Conservation (phyloP, 2,797 vertebrate genomes). For the Somateria mollissima region DNA sequence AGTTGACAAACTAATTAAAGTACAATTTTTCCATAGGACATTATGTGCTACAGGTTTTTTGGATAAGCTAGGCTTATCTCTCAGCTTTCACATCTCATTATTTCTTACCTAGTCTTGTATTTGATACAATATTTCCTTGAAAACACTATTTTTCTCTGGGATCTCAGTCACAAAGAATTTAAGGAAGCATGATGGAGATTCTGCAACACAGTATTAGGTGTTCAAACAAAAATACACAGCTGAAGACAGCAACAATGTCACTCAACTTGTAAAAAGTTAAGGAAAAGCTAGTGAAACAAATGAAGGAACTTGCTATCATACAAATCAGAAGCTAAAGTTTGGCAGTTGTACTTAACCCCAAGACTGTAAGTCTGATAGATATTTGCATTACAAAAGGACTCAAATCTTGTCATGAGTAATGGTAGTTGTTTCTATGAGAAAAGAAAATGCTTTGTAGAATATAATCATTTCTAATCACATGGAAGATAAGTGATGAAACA, state of each 20-base stretch:
- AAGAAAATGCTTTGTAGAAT: conserved; percentile 6
- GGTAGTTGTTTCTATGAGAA: not conserved
- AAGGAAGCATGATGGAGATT: not conserved
- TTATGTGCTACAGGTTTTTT: not conserved
- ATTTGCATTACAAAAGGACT: conserved; percentile 21
- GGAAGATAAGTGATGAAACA: conserved; percentile 47
- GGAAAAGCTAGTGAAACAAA: not conserved
- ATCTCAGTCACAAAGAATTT: not conserved
- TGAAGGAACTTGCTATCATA: not conserved
- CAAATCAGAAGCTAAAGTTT: not conserved
- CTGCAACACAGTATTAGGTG: not conserved
- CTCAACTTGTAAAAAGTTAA: not conserved
- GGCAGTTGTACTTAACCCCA: not conserved
- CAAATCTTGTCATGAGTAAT: not conserved
- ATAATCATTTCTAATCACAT: conserved; percentile 6
- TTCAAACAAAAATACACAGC: not conserved
- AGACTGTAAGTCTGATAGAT: not conserved
- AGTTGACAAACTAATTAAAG: not conserved
- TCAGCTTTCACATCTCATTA: not conserved
- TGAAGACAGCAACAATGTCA: not conserved
- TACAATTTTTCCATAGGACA: not conserved
- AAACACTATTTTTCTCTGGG: not conserved
- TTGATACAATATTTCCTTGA: not conserved
- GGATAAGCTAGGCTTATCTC: not conserved
- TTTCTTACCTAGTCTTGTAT: not conserved